phyloP scores from a whole-genome alignment of 2,888 invertebrate species.

The Apotomis betuletana region DNA sequence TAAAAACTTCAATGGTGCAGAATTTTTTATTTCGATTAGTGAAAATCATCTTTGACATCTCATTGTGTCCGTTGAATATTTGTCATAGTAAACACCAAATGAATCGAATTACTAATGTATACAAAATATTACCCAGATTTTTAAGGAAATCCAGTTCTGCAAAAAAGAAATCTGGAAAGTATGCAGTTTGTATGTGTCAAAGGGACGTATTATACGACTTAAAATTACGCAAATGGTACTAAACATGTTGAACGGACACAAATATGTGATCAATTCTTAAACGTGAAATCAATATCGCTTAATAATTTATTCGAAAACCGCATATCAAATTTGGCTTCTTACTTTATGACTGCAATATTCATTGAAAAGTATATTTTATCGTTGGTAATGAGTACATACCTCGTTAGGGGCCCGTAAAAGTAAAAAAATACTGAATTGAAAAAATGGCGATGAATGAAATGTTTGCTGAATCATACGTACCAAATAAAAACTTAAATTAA shows the following conservation, averaged over 20 bases:
- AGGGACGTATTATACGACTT: background rate
- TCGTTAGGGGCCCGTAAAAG: conserved; percentile 22
- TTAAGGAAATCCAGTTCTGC: too few relatives aligned
- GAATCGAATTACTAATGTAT: too few relatives aligned
- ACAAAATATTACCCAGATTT: too few relatives aligned
- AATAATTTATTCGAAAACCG: conserved; percentile 30
- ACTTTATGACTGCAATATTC: conserved; percentile 35
- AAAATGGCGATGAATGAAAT: too few relatives aligned
- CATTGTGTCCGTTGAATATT: too few relatives aligned
- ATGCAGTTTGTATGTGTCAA: background rate
- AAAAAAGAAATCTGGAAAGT: background rate
- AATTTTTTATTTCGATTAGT: too few relatives aligned
- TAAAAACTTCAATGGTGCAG: too few relatives aligned
- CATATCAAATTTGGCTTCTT: conserved; percentile 32
- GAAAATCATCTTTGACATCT: too few relatives aligned
- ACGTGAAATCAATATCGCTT: conserved; percentile 39
- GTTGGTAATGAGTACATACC: background rate
- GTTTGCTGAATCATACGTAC: too few relatives aligned
- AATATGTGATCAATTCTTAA: conserved; percentile 26
- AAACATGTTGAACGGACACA: conserved; percentile 10
- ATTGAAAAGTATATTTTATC: conserved; percentile 33
- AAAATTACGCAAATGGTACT: conserved; percentile 7
- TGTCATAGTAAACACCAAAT: too few relatives aligned
- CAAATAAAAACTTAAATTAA: too few relatives aligned
- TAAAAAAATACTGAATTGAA: background rate